Evolutionary conservation across 92 coral and sea anemone species (phyloP).

Genomic region (Desmophyllum pertusum): DNA sequence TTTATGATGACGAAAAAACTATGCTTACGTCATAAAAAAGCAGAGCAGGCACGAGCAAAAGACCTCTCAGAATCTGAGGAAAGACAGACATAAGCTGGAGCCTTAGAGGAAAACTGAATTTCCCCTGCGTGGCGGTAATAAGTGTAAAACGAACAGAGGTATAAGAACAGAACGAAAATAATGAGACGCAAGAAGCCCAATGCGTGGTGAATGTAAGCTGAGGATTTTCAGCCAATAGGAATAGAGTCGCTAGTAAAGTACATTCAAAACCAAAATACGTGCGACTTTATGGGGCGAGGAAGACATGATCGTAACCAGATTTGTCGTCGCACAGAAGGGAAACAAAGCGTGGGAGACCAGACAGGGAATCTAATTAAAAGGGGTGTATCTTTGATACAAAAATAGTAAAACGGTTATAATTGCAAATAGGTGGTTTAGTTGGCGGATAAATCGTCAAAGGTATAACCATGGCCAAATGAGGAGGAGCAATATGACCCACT

Average conservation of each 20-base stretch:
- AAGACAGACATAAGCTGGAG: neutral
- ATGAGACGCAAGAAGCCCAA: constrained; percentile 39
- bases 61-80: neutral
- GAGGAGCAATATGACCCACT: constrained; percentile 34
- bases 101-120: neutral
- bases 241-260: constrained; percentile 41
- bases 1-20: no score
- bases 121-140: constrained; percentile 53
- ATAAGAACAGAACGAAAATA: constrained; percentile 39
- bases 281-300: no score
- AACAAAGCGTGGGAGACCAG: no score
- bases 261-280: neutral
- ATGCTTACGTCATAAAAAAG: no score
- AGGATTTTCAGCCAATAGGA: constrained; percentile 50
- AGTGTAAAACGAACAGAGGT: constrained; percentile 50
- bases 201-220: constrained; percentile 55
- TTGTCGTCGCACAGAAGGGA: no score
- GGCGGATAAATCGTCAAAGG: constrained; percentile 41
- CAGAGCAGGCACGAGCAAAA: constrained; percentile 31
- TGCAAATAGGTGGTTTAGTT: no score
- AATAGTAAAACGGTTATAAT: no score
- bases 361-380: no score
- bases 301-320: no score
- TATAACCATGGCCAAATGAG: constrained; percentile 37
- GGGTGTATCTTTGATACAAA: no score